phyloP scores from a whole-genome alignment of 2,888 invertebrate species.

The Invenusta paracnida region DNA sequence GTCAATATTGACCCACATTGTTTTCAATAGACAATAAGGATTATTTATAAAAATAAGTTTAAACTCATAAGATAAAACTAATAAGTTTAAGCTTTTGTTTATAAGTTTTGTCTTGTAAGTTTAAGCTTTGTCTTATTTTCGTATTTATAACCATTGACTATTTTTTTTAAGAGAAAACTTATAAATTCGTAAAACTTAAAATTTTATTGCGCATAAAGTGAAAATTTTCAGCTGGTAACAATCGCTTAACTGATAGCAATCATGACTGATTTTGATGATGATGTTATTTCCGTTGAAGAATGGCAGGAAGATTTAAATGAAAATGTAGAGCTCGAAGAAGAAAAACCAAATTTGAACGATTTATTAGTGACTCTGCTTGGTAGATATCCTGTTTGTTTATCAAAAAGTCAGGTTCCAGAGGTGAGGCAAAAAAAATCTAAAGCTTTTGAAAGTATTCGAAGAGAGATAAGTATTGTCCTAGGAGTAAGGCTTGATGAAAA shows the following conservation, averaged over 20 bases:
- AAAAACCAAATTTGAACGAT: neutral
- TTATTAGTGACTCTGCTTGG: neutral
- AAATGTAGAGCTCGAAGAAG: neutral
- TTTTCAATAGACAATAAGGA: neutral
- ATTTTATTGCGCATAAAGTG: too few relatives aligned
- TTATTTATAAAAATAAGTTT: neutral
- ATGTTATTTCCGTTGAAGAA: neutral
- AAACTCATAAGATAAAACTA: neutral
- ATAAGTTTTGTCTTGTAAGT: neutral
- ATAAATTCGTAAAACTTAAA: too few relatives aligned
- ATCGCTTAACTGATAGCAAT: neutral
- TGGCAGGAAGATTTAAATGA: neutral
- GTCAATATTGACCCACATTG: neutral
- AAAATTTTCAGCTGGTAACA: neutral
- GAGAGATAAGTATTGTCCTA: neutral
- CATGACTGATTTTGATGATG: neutral
- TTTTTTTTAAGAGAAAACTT: neutral
- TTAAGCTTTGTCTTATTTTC: neutral
- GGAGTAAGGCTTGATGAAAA: neutral
- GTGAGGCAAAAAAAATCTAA: neutral
- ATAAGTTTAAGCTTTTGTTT: neutral
- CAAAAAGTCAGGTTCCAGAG: neutral
- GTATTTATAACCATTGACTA: neutral
- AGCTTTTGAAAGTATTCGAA: neutral
- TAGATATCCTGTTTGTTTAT: too few relatives aligned